Evolutionary conservation across 2,797 vertebrate species (phyloP).

Genomic region (Chrysocyon brachyurus): DNA sequence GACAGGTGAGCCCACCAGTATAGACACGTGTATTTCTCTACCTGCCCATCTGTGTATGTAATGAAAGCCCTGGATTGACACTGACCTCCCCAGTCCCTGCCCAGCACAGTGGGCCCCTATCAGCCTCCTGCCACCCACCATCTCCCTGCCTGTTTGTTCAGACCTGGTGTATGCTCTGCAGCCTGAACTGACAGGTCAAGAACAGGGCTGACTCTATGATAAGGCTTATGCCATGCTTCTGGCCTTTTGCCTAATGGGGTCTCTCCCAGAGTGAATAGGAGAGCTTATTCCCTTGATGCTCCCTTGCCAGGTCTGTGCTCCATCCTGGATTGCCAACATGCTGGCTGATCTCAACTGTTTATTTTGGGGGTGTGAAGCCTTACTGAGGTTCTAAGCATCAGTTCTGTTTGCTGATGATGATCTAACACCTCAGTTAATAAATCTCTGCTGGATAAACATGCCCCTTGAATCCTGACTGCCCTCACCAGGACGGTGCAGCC

Average conservation of each 20-base stretch:
- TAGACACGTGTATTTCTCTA: neutral
- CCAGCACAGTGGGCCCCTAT: fast-evolving
- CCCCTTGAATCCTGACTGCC: neutral
- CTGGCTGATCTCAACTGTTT: neutral
- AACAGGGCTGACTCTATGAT: fast-evolving
- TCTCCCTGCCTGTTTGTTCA: neutral
- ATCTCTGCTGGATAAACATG: neutral
- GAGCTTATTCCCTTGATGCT: neutral
- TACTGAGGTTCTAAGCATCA: neutral
- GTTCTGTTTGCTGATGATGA: fast-evolving
- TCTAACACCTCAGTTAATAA: neutral
- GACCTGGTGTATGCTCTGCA: fast-evolving
- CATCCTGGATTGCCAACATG: neutral
- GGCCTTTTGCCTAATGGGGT: neutral
- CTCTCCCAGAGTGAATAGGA: neutral
- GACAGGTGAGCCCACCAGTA: neutral
- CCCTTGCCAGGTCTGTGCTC: no score
- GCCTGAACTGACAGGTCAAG: fast-evolving
- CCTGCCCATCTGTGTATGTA: neutral
- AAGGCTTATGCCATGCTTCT: neutral
- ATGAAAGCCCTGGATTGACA: neutral
- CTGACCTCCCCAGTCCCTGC: neutral
- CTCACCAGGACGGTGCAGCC: fast-evolving
- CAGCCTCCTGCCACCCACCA: neutral
- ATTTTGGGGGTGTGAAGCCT: neutral